Percentiles rank a stretch among this genome's conserved stretches.
These are phyloP conservation scores for Drosophila eugracilis DNA, from an alignment of 1,140 invertebrate genomes.

Conservation along the genomic window DNA sequence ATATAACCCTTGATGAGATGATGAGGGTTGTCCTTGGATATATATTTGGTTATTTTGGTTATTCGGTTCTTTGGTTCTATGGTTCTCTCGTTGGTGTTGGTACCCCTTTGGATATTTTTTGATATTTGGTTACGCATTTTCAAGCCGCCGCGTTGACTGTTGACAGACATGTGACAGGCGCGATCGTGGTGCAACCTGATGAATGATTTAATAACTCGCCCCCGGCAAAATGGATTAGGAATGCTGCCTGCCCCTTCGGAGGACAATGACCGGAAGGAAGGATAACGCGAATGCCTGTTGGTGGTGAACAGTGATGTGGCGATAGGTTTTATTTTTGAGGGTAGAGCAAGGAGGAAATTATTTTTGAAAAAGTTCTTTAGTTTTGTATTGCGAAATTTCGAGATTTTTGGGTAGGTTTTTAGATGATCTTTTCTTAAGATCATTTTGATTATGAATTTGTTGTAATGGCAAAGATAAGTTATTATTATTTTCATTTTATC, in stretches of 20 bases:
- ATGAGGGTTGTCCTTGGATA: constrained; percentile 10
- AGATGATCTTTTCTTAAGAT: too few relatives aligned
- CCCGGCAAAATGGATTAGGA: constrained; percentile 50
- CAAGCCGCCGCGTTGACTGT: constrained; percentile 41
- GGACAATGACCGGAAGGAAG: constrained; percentile 38
- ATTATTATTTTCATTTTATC: too few relatives aligned
- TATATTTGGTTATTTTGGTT: neutral
- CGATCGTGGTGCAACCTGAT: constrained; percentile 78
- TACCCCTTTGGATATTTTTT: too few relatives aligned
- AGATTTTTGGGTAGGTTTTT: too few relatives aligned
- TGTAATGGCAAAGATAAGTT: too few relatives aligned
- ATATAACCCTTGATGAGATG: constrained; percentile 19
- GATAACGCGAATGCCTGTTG: constrained; percentile 2
- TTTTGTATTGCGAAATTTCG: too few relatives aligned
- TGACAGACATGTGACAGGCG: constrained; percentile 76
- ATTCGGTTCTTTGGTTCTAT: neutral
- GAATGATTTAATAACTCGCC: constrained; percentile 77
- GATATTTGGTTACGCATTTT: constrained; percentile 65
- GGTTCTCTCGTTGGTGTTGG: too few relatives aligned
- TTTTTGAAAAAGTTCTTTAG: too few relatives aligned
- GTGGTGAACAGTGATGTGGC: neutral
- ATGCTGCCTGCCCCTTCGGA: constrained; percentile 13
- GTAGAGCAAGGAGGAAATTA: too few relatives aligned
- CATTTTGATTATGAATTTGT: too few relatives aligned
- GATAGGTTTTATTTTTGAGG: neutral